Evolutionary conservation across 2,888 invertebrate species (phyloP).

Genomic region (Automeris io): DNA sequence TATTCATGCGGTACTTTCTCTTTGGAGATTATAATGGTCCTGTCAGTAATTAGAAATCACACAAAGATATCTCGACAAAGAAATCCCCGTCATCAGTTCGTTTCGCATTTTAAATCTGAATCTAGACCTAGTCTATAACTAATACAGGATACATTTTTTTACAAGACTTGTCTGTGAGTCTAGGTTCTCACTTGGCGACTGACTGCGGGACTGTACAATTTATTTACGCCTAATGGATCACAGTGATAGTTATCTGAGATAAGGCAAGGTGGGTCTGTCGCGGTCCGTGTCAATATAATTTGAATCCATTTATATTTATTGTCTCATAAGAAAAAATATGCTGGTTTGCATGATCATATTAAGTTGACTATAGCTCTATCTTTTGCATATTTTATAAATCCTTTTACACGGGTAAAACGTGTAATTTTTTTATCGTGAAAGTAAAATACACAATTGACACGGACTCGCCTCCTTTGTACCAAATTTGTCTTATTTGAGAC

Average conservation of each 20-base stretch:
- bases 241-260: constrained; percentile 68
- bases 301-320: too few species aligned
- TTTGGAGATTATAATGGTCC: too few species aligned
- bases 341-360: too few species aligned
- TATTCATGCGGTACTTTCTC: too few species aligned
- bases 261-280: constrained; percentile 68
- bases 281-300: constrained; percentile 16
- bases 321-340: too few species aligned
- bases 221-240: constrained; percentile 68
- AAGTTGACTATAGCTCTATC: too few species aligned
- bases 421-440: not conserved
- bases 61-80: too few species aligned
- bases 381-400: too few species aligned
- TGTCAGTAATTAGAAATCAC: too few species aligned
- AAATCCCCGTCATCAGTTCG: too few species aligned
- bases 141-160: not conserved
- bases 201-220: constrained; percentile 12
- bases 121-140: not conserved
- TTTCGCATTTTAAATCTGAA: too few species aligned
- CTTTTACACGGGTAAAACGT: too few species aligned
- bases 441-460: constrained; percentile 1
- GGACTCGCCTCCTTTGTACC: constrained; percentile 46
- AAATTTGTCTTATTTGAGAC: constrained; percentile 29
- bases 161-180: not conserved
- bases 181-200: not conserved